Conservation (phyloP, 2,113 vertebrate genomes). For the Eurypyga helias region DNA sequence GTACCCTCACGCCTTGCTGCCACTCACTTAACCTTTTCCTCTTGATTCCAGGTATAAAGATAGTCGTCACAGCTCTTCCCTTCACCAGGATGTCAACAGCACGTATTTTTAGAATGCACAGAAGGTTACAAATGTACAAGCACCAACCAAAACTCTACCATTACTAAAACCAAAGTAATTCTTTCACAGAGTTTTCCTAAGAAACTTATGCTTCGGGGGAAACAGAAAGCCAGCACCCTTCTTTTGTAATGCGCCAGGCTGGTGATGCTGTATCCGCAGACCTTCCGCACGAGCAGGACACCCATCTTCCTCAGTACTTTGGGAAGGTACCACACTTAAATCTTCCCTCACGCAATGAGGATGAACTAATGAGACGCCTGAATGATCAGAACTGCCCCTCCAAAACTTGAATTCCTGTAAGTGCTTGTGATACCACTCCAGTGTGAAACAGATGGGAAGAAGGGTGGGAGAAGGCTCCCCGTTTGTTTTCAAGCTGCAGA, state of each 20-base stretch:
- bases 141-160: neutral
- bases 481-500: neutral
- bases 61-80: neutral
- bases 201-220: neutral
- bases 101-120: rapidly evolving
- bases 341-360: neutral
- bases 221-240: neutral
- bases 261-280: neutral
- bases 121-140: neutral
- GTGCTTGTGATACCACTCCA: neutral
- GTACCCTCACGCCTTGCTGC: neutral
- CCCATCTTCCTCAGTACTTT: neutral
- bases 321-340: neutral
- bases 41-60: neutral
- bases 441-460: neutral
- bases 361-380: neutral
- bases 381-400: neutral
- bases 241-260: neutral
- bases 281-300: neutral
- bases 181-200: neutral
- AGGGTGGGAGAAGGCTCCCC: neutral
- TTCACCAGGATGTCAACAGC: neutral
- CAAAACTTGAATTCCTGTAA: neutral
- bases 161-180: neutral
- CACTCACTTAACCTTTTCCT: neutral